A percentile compares a stretch with the other conserved stretches of the same genome.
Conservation (phyloP, 2,888 invertebrate species). For the Horisme vitalbata region DNA sequence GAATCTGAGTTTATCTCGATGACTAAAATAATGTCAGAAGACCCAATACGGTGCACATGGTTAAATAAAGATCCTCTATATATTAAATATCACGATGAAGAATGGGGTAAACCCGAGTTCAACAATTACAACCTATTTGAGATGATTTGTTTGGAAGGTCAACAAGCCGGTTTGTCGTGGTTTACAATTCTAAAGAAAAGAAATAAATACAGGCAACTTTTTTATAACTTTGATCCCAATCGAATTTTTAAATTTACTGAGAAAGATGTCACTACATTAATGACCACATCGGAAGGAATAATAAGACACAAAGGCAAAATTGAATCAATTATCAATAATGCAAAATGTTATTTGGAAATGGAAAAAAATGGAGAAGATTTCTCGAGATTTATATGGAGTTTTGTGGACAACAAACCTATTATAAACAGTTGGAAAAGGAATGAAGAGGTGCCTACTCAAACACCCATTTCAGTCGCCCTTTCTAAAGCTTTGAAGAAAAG, state of each 20-base stretch:
- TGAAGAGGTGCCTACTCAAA: conserved; percentile 58
- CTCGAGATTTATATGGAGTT: conserved; percentile 64
- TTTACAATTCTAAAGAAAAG: conserved; percentile 69
- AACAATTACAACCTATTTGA: conserved; percentile 60
- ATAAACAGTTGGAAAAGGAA: conserved; percentile 53
- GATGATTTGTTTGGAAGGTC: conserved; percentile 73
- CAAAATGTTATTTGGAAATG: conserved; percentile 61
- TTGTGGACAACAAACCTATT: conserved; percentile 57
- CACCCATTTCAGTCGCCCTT: conserved; percentile 47
- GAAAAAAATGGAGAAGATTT: conserved; percentile 56
- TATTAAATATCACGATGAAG: conserved; percentile 67
- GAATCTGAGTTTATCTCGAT: too few relatives aligned
- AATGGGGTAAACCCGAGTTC: conserved; percentile 67
- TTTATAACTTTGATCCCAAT: conserved; percentile 58
- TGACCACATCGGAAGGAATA: conserved; percentile 48
- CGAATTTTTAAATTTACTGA: conserved; percentile 48
- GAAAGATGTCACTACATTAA: conserved; percentile 44
- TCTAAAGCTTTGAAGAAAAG: conserved; percentile 61
- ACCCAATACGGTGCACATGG: conserved; percentile 58
- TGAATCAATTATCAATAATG: conserved; percentile 63
- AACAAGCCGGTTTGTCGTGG: conserved; percentile 75
- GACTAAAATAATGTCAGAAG: neutral
- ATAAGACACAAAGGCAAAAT: conserved; percentile 67
- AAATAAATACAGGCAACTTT: conserved; percentile 54
- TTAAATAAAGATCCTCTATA: conserved; percentile 61